Evolutionary conservation across 2,888 invertebrate species (phyloP), one percentile per base, ranked within the genome.

Genomic region (Pseudoips prasinana): DNA sequence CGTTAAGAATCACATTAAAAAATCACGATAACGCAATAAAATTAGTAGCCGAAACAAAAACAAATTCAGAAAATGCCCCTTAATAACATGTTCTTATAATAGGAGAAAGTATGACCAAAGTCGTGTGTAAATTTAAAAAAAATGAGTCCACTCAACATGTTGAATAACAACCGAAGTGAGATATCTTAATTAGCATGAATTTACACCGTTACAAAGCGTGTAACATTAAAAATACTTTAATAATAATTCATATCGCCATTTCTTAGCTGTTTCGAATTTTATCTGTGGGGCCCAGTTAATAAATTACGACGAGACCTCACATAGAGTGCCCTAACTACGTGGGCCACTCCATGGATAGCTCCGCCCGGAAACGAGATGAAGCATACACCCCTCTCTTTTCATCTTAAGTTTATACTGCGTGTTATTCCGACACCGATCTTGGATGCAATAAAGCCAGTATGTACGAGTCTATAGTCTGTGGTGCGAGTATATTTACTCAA

Each of bases 301-400:
- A 84, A 85, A 83, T 87, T 82, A 80, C 61, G 50, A 64, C 63
- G 69, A 66, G 86, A 87, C 87, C 87, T 78, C 87, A 87, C 87
- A 85, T 72, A 62, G 70, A 70, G 82, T 65, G 60, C 59, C 53
- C 71, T 80, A 76, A 78, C 74, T 73, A 80, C 74, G 74, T 76
- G 79, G 84, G 81, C 66, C 57, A 64, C 65, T 60, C 65, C 73
- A 46, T 18, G 20, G 11, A 35, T 69, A 54, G 76, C 86, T 56
- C 73, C 86, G 86, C 86, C 86, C 75, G 73, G 56, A 71, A 78
- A 35, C 20, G 72, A 63, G 71, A 74, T n/a, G 34, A 40, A 3
- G 23, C 5, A 37, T 37, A 36, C 33, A 24, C 23, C 10, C 14
- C 18, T 44, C 42, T 47, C 58, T 38, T 22, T 68, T 47, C 17